phyloP scores from a whole-genome alignment of 2,113 vertebrate genomes.

The Hippocampus zosterae region DNA sequence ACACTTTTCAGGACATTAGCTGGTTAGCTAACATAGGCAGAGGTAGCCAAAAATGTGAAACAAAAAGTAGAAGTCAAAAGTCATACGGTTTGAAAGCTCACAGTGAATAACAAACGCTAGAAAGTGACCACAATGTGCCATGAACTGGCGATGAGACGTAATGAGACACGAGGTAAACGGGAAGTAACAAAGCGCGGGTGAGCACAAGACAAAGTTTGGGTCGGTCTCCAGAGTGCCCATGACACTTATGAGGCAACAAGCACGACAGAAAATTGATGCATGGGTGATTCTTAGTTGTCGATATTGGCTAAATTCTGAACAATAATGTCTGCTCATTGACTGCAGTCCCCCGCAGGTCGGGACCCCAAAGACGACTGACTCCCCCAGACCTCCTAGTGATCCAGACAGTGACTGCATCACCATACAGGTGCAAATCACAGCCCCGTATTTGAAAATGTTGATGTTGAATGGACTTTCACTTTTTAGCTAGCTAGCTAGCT shows the following conservation, averaged over 20 bases:
- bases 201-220: too few species aligned
- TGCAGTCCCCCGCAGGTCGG: conserved; percentile 58
- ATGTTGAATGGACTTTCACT: neutral
- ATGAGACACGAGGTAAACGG: too few species aligned
- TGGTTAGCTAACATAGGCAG: too few species aligned
- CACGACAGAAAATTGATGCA: neutral
- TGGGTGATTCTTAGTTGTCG: neutral
- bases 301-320: neutral
- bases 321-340: conserved; percentile 14
- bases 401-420: conserved; percentile 66
- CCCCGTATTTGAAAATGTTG: neutral
- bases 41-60: too few species aligned
- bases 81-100: too few species aligned
- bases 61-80: too few species aligned
- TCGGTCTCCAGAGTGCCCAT: too few species aligned
- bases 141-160: too few species aligned
- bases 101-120: too few species aligned
- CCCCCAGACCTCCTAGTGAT: conserved; percentile 57
- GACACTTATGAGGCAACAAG: neutral
- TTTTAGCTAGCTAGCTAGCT: neutral
- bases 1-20: too few species aligned
- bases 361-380: conserved; percentile 52
- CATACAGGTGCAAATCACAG: conserved; percentile 58
- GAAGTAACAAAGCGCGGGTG: too few species aligned
- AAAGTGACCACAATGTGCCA: too few species aligned